Percentiles rank a stretch among this genome's conserved stretches.
These are phyloP conservation scores for Sthenelais limicola DNA, from an alignment of 2,888 invertebrate species.

Conservation along the genomic window DNA sequence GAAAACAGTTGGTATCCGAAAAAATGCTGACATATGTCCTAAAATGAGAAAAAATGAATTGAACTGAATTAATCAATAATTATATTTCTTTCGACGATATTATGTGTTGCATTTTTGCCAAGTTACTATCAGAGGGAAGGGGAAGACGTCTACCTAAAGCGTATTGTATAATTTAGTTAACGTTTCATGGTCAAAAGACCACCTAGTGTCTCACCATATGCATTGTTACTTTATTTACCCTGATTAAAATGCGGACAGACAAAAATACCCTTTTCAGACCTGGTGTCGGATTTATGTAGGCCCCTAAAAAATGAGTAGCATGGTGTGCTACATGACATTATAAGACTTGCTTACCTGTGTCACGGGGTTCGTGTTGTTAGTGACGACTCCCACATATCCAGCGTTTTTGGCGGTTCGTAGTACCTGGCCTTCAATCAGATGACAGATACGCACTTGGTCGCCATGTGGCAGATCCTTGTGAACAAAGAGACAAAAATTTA, in stretches of 20 bases:
- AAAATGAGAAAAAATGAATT: not conserved
- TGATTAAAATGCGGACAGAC: too few relatives aligned
- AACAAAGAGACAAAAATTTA: slow-evolving; percentile 49
- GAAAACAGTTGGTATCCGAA: slow-evolving; percentile 44
- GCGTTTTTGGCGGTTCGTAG: slow-evolving; percentile 34
- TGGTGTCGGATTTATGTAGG: too few relatives aligned
- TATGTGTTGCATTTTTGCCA: not conserved
- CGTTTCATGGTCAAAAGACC: too few relatives aligned
- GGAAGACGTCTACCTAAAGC: too few relatives aligned
- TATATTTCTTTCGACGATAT: not conserved
- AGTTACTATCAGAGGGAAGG: not conserved
- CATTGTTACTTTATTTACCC: too few relatives aligned
- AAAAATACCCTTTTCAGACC: too few relatives aligned
- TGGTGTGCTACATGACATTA: not conserved
- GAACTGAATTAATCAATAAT: not conserved
- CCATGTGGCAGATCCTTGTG: slow-evolving; percentile 46
- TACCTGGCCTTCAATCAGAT: slow-evolving; percentile 45
- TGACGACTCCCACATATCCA: slow-evolving; percentile 44
- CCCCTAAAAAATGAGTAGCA: too few relatives aligned
- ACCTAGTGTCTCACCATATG: too few relatives aligned
- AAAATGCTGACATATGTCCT: slow-evolving; percentile 48
- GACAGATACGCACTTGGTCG: slow-evolving; percentile 48
- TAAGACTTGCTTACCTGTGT: slow-evolving; percentile 43
- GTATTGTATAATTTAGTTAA: too few relatives aligned
- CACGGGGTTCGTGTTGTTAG: slow-evolving; percentile 48